Conservation (phyloP, 2,797 vertebrate genomes). For the Lacerta bilineata region DNA sequence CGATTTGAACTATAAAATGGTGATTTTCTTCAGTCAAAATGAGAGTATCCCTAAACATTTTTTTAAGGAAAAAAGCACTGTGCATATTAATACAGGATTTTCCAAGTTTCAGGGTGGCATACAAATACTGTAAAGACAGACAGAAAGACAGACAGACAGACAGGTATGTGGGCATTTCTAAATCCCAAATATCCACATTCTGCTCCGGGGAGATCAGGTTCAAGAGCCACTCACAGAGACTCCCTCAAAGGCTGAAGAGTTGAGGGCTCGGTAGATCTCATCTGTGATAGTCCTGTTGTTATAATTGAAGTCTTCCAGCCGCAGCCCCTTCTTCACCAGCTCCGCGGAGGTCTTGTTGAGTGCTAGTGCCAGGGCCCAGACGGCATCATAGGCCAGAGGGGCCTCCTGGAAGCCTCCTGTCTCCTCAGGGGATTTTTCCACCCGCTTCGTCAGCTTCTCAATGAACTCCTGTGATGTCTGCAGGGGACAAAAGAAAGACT, state of each 20-base stretch:
- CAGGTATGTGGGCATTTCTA: neutral
- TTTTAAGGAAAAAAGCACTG: too few species aligned
- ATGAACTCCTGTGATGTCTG: conserved; percentile 96
- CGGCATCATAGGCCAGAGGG: conserved; percentile 93
- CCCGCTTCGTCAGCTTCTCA: conserved; percentile 87
- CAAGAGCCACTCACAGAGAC: conserved; percentile 86
- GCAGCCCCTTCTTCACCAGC: conserved; percentile 86
- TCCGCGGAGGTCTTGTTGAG: conserved; percentile 94
- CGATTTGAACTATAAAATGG: too few species aligned
- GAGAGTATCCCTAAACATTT: too few species aligned
- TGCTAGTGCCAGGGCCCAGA: conserved; percentile 94
- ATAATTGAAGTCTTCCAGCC: conserved; percentile 96
- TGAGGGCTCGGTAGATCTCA: conserved; percentile 95
- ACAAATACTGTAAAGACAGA: too few species aligned
- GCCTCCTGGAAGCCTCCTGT: conserved; percentile 96
- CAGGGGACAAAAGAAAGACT: neutral
- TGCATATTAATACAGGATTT: neutral
- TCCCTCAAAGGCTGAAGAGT: conserved; percentile 95
- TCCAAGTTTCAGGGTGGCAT: too few species aligned
- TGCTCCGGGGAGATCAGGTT: too few species aligned
- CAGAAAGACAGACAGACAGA: too few species aligned
- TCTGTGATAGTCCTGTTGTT: conserved; percentile 95
- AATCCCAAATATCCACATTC: neutral
- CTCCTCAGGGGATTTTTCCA: conserved; percentile 93
- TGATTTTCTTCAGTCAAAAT: too few species aligned